phyloP scores from a whole-genome alignment of 2,113 vertebrate genomes.

The Nematolebias whitei region DNA sequence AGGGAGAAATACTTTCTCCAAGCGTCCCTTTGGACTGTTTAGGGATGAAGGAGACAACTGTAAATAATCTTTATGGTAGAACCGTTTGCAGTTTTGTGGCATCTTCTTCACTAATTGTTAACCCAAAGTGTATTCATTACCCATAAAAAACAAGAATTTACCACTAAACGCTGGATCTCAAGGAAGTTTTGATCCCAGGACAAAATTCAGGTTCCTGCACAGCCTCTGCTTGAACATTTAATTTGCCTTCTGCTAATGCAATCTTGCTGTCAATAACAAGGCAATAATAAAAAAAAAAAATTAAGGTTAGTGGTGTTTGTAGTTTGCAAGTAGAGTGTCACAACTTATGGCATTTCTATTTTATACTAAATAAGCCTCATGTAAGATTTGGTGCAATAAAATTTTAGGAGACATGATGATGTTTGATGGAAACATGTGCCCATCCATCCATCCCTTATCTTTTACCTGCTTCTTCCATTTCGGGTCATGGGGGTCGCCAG shows the following conservation, averaged over 20 bases:
- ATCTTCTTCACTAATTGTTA: too few species aligned
- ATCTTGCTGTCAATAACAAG: too few species aligned
- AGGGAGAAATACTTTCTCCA: conserved; percentile 1
- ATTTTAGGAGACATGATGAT: conserved; percentile 33
- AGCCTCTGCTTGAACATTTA: too few species aligned
- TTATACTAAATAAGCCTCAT: conserved; percentile 33
- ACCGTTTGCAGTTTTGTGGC: background rate
- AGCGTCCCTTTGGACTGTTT: background rate
- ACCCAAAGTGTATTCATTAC: background rate
- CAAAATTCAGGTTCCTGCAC: too few species aligned
- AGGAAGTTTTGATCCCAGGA: too few species aligned
- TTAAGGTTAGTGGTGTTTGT: too few species aligned
- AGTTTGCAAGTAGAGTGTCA: conserved; percentile 9
- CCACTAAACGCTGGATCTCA: too few species aligned
- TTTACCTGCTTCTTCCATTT: too few species aligned
- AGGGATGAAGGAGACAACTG: background rate
- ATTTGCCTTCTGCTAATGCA: too few species aligned
- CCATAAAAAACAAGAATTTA: background rate
- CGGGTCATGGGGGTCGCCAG: too few species aligned
- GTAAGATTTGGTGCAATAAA: conserved; percentile 23
- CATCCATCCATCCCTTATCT: too few species aligned
- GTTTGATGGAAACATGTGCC: conserved; percentile 33
- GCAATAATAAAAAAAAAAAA: too few species aligned
- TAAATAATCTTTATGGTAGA: background rate
- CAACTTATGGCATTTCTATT: conserved; percentile 23